Conservation (phyloP, 2,797 vertebrate species). For the Aplochiton taeniatus region DNA sequence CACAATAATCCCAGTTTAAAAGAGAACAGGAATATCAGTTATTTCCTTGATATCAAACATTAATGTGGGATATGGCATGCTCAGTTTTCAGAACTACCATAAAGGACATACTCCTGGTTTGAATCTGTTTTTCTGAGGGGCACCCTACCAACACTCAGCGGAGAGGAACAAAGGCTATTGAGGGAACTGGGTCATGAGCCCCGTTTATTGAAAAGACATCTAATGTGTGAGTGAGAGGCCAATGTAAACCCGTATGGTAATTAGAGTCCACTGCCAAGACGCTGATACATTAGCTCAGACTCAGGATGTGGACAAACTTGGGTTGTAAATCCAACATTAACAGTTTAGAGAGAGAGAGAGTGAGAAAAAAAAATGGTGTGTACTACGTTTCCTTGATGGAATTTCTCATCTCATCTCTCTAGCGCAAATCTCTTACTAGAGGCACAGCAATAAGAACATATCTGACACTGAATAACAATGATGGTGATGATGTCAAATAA, state of each 20-base stretch:
- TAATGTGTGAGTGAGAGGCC: slow-evolving; percentile 50
- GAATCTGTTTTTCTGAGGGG: slow-evolving; percentile 24
- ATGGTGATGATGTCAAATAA: no score
- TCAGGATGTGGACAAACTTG: slow-evolving; percentile 26
- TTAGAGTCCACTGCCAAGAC: slow-evolving; percentile 52
- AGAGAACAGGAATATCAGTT: not conserved
- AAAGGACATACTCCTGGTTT: slow-evolving; percentile 39
- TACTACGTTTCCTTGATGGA: no score
- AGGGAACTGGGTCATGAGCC: slow-evolving; percentile 46
- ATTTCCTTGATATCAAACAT: slow-evolving; percentile 23
- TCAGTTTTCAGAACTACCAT: slow-evolving; percentile 15
- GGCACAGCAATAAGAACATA: no score
- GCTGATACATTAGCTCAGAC: slow-evolving; percentile 27
- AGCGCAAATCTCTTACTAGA: no score
- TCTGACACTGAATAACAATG: no score
- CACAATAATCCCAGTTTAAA: slow-evolving; percentile 18
- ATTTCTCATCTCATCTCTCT: no score
- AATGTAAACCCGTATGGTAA: slow-evolving; percentile 59
- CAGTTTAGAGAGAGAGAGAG: no score
- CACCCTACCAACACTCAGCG: slow-evolving; percentile 26
- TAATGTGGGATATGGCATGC: slow-evolving; percentile 23
- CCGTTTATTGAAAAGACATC: slow-evolving; percentile 56
- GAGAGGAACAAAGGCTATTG: slow-evolving; percentile 58
- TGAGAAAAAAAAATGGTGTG: no score
- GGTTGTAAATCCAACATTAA: no score